Conservation (phyloP, 2,113 vertebrate genomes). For the Noturus placidus region DNA sequence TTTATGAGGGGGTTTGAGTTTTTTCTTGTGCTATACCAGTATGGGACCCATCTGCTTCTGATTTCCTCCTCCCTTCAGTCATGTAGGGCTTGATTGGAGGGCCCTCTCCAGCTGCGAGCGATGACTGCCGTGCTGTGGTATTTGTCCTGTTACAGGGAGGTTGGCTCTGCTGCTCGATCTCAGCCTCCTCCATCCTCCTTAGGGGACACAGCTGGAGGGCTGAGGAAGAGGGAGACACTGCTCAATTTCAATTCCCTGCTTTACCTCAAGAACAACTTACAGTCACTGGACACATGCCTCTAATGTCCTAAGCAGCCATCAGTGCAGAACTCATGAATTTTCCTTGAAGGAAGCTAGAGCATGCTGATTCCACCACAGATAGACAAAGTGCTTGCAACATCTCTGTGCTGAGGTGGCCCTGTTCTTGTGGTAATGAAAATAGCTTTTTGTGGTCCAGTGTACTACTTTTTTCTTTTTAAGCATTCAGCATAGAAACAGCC, state of each 20-base stretch:
- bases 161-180: constrained; percentile 52
- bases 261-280: constrained; percentile 36
- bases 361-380: not conserved
- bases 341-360: not conserved
- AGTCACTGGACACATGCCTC: constrained; percentile 42
- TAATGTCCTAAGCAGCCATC: constrained; percentile 35
- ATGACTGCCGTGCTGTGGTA: constrained; percentile 64
- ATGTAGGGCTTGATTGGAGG: constrained; percentile 68
- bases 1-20: constrained; percentile 63
- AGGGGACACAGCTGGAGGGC: constrained; percentile 61
- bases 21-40: constrained; percentile 72
- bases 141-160: constrained; percentile 61
- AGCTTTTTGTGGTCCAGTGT: constrained; percentile 8
- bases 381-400: constrained; percentile 52
- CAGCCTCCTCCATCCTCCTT: constrained; percentile 46
- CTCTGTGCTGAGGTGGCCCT: constrained; percentile 47
- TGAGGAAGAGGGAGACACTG: constrained; percentile 19
- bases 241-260: constrained; percentile 31
- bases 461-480: constrained; percentile 3
- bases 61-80: constrained; percentile 68
- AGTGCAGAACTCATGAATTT: not conserved
- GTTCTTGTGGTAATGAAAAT: not conserved
- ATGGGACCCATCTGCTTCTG: constrained; percentile 78
- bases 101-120: constrained; percentile 65
- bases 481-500: constrained; percentile 12